Evolutionary conservation across 2,113 vertebrate species (phyloP).

Genomic region (Condylura cristata): DNA sequence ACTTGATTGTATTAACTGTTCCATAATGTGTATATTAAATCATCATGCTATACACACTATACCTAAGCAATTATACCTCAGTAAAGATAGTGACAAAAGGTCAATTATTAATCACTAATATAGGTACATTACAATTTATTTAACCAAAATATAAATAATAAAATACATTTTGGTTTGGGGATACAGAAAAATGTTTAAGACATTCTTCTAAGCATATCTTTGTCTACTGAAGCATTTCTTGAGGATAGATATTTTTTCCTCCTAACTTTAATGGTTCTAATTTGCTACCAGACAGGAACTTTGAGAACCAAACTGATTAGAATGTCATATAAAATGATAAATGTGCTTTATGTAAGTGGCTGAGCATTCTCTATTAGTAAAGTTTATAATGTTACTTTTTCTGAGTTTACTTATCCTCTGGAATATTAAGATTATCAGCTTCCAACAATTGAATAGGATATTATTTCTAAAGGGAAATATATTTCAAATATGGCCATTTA

Average conservation of each 20-base stretch:
- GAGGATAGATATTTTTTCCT: neutral
- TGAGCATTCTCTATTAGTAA: neutral
- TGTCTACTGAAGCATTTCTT: neutral
- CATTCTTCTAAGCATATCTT: neutral
- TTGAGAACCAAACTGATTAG: neutral
- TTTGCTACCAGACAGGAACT: conserved; percentile 12
- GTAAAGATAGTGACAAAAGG: neutral
- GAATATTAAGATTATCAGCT: neutral
- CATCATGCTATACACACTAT: neutral
- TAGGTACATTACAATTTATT: neutral
- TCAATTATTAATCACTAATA: neutral
- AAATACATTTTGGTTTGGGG: neutral
- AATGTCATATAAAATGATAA: conserved; percentile 3
- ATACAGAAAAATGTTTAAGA: neutral
- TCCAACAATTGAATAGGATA: neutral
- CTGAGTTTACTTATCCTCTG: neutral
- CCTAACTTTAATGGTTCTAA: conserved; percentile 7
- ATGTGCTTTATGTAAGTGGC: neutral
- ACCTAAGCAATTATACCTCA: neutral
- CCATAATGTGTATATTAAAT: neutral
- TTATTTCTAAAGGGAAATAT: neutral
- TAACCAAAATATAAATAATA: neutral
- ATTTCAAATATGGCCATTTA: neutral
- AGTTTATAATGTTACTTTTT: neutral
- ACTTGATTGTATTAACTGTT: neutral